Base-by-base conservation (phyloP, 2,113 vertebrate species). In the Corvus hawaiiensis region DNA sequence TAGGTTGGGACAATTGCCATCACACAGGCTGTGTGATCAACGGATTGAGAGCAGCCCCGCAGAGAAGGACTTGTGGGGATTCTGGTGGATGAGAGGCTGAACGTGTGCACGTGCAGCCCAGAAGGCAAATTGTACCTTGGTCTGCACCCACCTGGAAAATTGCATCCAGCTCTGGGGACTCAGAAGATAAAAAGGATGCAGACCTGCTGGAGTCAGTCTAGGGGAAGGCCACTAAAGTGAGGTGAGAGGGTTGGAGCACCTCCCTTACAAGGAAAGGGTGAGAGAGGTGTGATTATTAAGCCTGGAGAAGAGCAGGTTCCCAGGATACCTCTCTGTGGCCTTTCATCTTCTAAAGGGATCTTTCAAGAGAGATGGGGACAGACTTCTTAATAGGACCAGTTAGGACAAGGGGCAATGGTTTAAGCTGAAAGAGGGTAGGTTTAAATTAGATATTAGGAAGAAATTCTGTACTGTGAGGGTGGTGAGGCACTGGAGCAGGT, bases 121-220 rank as follows among this genome's bases (percentile, higher is more conserved):
- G 28, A 39, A 51, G 8, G 16, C 16, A 54, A 58, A 6, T 8
- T 0, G 1, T 44, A 35, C 22, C 35, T 37, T 19, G 27, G 52
- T 58, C 37, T 32, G 6, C 37, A 28, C 30, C 9, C 14, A 24
- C 37, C 26, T 56, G 33, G 2, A 51, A 9, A 56, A 5, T n/a
- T 59, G 21, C 2, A 0, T 74, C 9, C 33, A 41, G 28, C 21
- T 69, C 55, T 69, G 75, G 28, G 3, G 37, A 2, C 48, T 43
- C 8, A 7, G n/a, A 48, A 1, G 26, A 24, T 3, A 16, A 4
- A 46, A 59, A 46, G 3, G 13, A n/a, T 33, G 6, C 18, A 13
- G 46, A 71, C 3, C 16, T 0, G 0, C n/a, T 76, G 32, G 43
- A 76, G 27, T 3, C 0, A 0, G 27, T 58, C 52, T 56, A 62